Percentiles rank a stretch among this genome's conserved stretches.
Evolutionary conservation across 2,888 invertebrate genomes (phyloP).

Genomic region (Oligia fasciuncula): DNA sequence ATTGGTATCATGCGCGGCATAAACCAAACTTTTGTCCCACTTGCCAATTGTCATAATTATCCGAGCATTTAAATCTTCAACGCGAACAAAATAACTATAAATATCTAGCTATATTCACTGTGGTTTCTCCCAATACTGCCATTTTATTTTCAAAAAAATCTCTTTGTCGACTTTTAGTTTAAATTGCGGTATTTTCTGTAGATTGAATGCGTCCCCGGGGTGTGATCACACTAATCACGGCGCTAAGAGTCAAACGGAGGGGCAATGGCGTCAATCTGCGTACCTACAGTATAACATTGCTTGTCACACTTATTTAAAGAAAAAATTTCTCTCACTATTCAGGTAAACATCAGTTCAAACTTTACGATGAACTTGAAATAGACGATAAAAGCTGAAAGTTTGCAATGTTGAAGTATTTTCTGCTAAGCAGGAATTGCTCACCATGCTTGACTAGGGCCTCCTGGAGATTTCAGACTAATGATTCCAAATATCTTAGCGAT

Average conservation of each 20-base stretch:
- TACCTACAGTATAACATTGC: neutral
- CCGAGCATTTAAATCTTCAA: no score
- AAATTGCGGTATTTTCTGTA: constrained; percentile 24
- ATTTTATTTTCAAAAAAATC: neutral
- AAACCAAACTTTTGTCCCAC: no score
- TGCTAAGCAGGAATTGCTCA: neutral
- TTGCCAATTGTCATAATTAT: no score
- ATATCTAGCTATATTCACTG: no score
- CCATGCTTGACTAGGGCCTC: neutral
- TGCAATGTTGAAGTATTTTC: neutral
- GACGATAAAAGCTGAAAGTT: neutral
- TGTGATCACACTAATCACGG: constrained; percentile 5
- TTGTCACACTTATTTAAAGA: neutral
- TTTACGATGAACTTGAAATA: neutral
- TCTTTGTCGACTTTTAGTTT: constrained; percentile 26
- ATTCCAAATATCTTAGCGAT: neutral
- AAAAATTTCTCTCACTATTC: neutral
- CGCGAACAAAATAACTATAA: no score
- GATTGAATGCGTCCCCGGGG: constrained; percentile 27
- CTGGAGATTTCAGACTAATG: neutral
- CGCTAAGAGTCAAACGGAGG: constrained; percentile 3
- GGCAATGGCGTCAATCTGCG: constrained; percentile 6
- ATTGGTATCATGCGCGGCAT: no score
- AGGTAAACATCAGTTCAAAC: neutral
- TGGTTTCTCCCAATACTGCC: neutral